Percentiles rank a stretch among this genome's conserved stretches.
Evolutionary conservation across 2,113 vertebrate species (phyloP).

Genomic region (Calyptomena viridis): DNA sequence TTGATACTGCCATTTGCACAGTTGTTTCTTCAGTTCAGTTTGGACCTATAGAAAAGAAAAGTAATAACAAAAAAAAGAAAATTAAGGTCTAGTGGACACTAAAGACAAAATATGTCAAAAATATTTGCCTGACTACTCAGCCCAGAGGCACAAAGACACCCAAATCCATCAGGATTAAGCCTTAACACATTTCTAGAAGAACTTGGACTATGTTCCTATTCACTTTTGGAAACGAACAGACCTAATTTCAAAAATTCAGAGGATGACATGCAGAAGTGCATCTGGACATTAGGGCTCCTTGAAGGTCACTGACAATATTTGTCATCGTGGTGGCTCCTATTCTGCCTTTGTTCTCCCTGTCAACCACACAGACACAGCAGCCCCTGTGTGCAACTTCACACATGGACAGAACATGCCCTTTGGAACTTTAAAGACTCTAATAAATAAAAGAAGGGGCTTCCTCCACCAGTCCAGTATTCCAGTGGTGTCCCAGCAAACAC

Average conservation of each 20-base stretch:
- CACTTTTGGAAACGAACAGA: background rate
- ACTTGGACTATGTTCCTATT: background rate
- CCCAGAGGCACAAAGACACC: background rate
- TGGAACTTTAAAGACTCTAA: background rate
- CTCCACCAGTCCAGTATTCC: background rate
- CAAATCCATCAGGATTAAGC: background rate
- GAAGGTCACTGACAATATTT: background rate
- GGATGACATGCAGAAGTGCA: background rate
- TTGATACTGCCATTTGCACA: conserved; percentile 74
- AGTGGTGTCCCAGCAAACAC: background rate
- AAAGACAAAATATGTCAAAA: background rate
- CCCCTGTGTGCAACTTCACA: background rate
- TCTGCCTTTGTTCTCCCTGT: background rate
- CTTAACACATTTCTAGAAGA: background rate
- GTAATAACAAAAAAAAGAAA: background rate
- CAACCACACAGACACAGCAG: background rate
- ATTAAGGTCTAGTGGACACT: too few species aligned
- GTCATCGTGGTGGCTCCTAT: background rate
- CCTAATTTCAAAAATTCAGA: background rate
- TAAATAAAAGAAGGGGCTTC: background rate
- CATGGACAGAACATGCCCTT: background rate
- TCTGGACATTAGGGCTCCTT: background rate
- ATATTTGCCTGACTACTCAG: background rate
- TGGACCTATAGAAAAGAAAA: conserved; percentile 73
- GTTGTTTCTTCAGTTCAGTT: conserved; percentile 77